Evolutionary conservation across 2,888 invertebrate species (phyloP), one percentile per base, ranked within the genome.

Genomic region (Euproctis similis): DNA sequence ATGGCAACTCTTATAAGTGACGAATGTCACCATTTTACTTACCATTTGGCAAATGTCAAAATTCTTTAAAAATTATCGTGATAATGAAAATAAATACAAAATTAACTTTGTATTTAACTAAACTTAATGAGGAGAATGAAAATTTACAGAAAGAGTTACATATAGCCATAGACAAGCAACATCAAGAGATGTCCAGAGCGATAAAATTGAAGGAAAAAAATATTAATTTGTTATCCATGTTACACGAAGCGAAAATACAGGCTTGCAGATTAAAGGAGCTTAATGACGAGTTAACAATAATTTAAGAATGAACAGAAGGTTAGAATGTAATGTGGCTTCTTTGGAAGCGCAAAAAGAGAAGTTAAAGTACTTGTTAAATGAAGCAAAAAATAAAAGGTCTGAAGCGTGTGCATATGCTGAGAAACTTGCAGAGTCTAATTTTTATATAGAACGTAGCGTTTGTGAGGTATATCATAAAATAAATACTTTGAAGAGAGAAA

Each of bases 151-250:
- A 45, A 2, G 47, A 61, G 16, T 44, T 81, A 3, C 34, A 49
- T 0, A 57, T 62, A 29, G 66, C 60, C 0, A 75, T 66, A 0
- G 62, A 69, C n/a, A 75, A 69, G 29, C 75, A 81, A 27, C 81
- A 82, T 13, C 78, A 74, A 37, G 74, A 78, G 31, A 81, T 81
- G 80, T 52, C 61, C 9, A 66, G 81, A 49, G 81, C 80, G 1
- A 78, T 82, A n/a, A 56, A 66, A 24, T 46, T 80, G 1, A 71
- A 68, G 30, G 61, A 71, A 28, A 71, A 65, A 28, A 74, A 81
- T 31, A 24, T 26, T 2, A 25, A 39, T 24, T 37, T 82, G 7
- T 53, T 42, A 24, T 39, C 42, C 5, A 43, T 56, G 38, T 36
- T 78, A 25, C 60, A 63, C 16, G 44, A 55, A 19, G 56, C 61